phyloP scores from a whole-genome alignment of 2,113 vertebrate species.

The Pterocles burchelli region DNA sequence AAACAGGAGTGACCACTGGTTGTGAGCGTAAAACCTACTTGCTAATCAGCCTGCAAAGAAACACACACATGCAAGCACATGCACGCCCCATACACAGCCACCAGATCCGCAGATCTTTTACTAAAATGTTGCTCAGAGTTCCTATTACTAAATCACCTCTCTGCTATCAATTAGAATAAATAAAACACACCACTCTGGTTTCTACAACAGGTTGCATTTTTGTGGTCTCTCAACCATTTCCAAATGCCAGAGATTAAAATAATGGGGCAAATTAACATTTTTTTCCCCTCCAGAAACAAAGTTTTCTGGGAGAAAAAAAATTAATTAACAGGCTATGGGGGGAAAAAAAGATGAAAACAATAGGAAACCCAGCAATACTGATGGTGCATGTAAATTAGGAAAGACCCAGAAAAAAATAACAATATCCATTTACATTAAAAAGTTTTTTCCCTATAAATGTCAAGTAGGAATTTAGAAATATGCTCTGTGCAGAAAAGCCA shows the following conservation, averaged over 20 bases:
- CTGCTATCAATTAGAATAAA: conserved; percentile 60
- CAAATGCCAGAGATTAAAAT: conserved; percentile 69
- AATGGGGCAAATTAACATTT: conserved; percentile 44
- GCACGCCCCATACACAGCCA: not conserved
- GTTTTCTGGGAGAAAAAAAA: conserved; percentile 10
- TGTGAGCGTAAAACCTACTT: not conserved
- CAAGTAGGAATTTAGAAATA: conserved; percentile 70
- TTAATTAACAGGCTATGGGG: conserved; percentile 5
- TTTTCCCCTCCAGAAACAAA: conserved; percentile 31
- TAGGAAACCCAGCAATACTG: conserved; percentile 30
- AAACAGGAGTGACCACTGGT: not conserved
- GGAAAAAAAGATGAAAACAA: not conserved
- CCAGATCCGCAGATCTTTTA: not conserved
- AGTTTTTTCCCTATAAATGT: conserved; percentile 66
- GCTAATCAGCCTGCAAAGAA: conserved; percentile 33
- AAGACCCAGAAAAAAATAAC: not conserved
- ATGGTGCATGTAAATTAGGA: conserved; percentile 38
- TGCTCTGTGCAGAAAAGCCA: conserved; percentile 57
- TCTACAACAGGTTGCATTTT: conserved; percentile 76
- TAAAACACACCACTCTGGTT: conserved; percentile 7
- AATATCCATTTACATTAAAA: conserved; percentile 65
- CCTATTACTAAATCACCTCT: conserved; percentile 42
- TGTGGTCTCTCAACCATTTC: conserved; percentile 66
- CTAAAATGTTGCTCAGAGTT: conserved; percentile 8
- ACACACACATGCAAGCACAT: conserved; percentile 20